Conservation (phyloP, 2,113 vertebrate species). For the Elanus axillaris region DNA sequence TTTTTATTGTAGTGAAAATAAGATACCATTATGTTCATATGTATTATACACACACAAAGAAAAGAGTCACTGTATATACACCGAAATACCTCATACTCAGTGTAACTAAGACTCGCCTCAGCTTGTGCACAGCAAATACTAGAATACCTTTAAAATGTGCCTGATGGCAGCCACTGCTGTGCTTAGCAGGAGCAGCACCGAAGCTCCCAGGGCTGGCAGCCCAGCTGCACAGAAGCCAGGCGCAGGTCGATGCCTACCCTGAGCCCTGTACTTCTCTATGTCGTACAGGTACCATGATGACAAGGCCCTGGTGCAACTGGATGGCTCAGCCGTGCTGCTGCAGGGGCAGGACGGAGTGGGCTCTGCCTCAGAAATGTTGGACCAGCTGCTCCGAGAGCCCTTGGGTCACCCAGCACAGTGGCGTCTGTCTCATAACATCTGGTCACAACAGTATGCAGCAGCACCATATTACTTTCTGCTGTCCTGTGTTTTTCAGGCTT, state of each 20-base stretch:
- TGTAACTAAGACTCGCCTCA: background rate
- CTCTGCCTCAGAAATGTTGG: background rate
- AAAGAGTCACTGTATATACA: background rate
- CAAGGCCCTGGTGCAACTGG: background rate
- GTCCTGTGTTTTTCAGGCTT: background rate
- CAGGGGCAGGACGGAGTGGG: background rate
- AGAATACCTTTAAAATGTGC: background rate
- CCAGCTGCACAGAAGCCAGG: background rate
- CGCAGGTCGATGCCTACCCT: background rate
- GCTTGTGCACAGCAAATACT: background rate
- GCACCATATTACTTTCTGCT: background rate
- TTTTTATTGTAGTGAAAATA: conserved; percentile 66
- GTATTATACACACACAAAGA: conserved; percentile 5
- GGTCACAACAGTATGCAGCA: background rate
- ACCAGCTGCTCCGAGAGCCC: background rate
- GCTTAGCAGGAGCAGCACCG: background rate
- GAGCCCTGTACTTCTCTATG: background rate
- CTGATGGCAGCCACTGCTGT: background rate
- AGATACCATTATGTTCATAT: background rate
- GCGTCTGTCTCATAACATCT: background rate
- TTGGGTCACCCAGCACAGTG: background rate
- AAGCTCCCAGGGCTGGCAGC: background rate
- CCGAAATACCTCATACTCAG: conserved; percentile 1
- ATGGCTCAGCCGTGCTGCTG: background rate
- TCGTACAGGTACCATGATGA: background rate